Base-by-base conservation (phyloP, 2,888 invertebrate species). In the Epirrhoe tristata region DNA sequence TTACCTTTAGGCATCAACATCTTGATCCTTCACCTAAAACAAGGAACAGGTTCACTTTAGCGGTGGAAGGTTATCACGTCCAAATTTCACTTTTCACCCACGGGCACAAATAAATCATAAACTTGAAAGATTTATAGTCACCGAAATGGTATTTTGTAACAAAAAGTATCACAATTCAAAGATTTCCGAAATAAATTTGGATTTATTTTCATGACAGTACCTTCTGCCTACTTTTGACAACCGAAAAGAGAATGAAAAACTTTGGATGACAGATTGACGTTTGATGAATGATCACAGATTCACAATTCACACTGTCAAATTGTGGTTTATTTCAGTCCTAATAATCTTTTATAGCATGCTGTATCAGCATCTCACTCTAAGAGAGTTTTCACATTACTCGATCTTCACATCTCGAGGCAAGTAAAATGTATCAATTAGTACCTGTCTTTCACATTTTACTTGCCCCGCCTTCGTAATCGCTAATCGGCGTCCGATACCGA, bases 1-100 rank as follows among this genome's bases (percentile, higher is more conserved):
- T 99, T 98, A 94, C 98, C 97, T 95, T 99, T 99, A 84, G 99
- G 99, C 98, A 99, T 99, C 98, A 99, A 98, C 99, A 99, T 99
- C 93, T 97, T 98, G 92, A 87, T 77, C 81, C 82, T 81, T 83
- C 87, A 85, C 87, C 92, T 90, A 84, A 87, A 85, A 88, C 82
- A 84, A 82, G 80, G 74, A 75, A 76, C 75, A 78, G 80, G 74
- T 75, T 76, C 75, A 78, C 74, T 77, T 76, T 75, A 76, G 74
- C 60, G 72, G 71, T 76, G 77, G 72, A 76, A 83, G 81, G 83
- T 87, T 84, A 85, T 68, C 56, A 74, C 67, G 54, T 60, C 36
- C 71, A 77, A 72, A 58, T 74, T 63, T 54, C 66, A 72, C 74
- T 73, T 67, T 48, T 16, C 17, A 52, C 14, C 53, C 60, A 69